Percentiles rank a stretch among this genome's conserved stretches.
Conservation (phyloP, 2,113 vertebrate genomes). For the Halcyon malimbica region DNA sequence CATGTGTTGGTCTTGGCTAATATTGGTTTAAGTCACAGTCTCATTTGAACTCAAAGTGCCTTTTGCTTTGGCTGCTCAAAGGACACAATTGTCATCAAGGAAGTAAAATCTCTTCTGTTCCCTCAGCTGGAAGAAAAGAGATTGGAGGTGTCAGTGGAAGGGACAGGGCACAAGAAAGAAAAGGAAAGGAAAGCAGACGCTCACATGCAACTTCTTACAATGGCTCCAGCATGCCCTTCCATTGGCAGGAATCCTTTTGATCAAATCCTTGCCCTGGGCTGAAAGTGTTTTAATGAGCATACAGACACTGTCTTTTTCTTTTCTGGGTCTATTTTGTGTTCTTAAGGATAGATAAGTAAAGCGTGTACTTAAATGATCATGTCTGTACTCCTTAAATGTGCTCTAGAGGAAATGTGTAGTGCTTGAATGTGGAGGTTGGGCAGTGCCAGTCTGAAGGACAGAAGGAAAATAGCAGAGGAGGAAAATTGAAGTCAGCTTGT, state of each 20-base stretch:
- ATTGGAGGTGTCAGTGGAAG: slow-evolving; percentile 63
- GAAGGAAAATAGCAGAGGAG: slow-evolving; percentile 14
- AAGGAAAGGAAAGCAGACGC: slow-evolving; percentile 54
- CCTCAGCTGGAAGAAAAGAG: slow-evolving; percentile 66
- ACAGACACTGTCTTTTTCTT: slow-evolving; percentile 55
- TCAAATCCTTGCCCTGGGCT: slow-evolving; percentile 72
- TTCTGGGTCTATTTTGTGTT: slow-evolving; percentile 60
- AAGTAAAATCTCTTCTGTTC: slow-evolving; percentile 71
- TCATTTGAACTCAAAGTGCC: slow-evolving; percentile 60
- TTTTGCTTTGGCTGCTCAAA: slow-evolving; percentile 68
- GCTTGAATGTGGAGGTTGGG: slow-evolving; percentile 42
- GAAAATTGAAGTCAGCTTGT: background rate
- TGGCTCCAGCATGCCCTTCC: slow-evolving; percentile 65
- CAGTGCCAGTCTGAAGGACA: slow-evolving; percentile 37
- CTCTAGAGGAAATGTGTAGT: background rate
- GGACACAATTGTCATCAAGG: slow-evolving; percentile 63
- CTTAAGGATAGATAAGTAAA: slow-evolving; percentile 71
- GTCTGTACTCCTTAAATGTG: slow-evolving; percentile 39
- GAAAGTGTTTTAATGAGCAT: slow-evolving; percentile 68
- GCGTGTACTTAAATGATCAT: slow-evolving; percentile 47
- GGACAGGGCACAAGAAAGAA: slow-evolving; percentile 72
- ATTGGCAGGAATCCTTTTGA: slow-evolving; percentile 70
- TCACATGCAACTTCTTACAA: slow-evolving; percentile 64
- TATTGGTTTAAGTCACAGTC: slow-evolving; percentile 61
- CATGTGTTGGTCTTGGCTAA: slow-evolving; percentile 70